These are phyloP conservation scores for Eueremaeus valkanovi DNA, from an alignment of 2,888 invertebrate species.

Conservation along the genomic window DNA sequence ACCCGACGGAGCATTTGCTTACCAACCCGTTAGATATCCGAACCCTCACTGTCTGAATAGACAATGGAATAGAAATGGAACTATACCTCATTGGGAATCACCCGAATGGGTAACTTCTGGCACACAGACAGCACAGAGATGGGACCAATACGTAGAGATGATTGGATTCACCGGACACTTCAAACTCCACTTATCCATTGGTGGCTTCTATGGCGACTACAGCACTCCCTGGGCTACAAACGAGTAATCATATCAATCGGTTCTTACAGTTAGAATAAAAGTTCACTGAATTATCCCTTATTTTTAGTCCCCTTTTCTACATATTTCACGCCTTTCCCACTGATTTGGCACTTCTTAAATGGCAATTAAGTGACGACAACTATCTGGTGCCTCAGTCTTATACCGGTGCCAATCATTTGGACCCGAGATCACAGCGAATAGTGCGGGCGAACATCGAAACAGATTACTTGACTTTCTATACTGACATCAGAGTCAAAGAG, in stretches of 20 bases:
- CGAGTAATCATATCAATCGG: neutral
- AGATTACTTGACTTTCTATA: neutral
- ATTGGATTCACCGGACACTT: constrained; percentile 14
- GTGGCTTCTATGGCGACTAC: neutral
- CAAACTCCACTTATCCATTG: neutral
- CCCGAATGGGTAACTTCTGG: neutral
- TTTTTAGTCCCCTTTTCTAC: constrained; percentile 6
- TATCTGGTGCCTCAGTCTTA: neutral
- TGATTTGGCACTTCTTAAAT: constrained; percentile 3
- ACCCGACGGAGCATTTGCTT: constrained; percentile 1
- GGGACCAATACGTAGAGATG: neutral
- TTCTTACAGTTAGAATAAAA: too few species aligned
- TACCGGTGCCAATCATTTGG: neutral
- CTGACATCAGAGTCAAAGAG: neutral
- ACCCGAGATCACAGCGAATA: neutral
- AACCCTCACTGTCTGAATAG: neutral
- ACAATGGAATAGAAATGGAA: neutral
- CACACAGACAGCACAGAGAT: neutral
- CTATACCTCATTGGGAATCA: neutral
- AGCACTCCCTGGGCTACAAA: neutral
- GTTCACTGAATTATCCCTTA: neutral
- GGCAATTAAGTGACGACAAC: neutral
- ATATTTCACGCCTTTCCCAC: constrained; percentile 14
- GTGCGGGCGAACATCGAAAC: neutral
- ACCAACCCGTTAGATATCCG: neutral